Base-by-base conservation (phyloP, 2,888 invertebrate genomes). In the Acleris holmiana region DNA sequence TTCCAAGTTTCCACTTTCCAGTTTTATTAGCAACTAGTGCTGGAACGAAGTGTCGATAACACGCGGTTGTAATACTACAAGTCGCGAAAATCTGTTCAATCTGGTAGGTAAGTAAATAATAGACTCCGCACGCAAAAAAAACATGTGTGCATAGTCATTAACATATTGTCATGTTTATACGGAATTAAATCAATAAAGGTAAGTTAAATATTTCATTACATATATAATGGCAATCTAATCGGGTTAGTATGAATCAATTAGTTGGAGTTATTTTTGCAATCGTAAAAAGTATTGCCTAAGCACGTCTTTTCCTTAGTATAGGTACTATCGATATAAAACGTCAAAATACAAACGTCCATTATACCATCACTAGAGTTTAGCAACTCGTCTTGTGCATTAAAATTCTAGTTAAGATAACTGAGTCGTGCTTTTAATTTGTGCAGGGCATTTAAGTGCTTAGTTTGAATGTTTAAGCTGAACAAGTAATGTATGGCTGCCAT, bases 401-500 rank as follows among this genome's bases (percentile, higher is more conserved):
- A 86, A 83, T 84, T 80, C 82, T 83, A 82, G 82, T 80, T 64
- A 77, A 83, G 85, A 84, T 83, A 84, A 85, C 80, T 81, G 77
- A 80, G 77, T 79, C 80, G 81, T 83, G 83, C 81, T 80, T 88
- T 83, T 88, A 89, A 89, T 86, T 85, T 86, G 82, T 80, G 74
- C 74, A 72, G 69, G 76, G 74, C 78, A 76, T 77, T 76, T 79
- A 79, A 78, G 78, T 76, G 73, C 72, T 75, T 56, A 50, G 70
- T 62, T 55, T 64, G 63, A 66, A 62, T 65, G 54, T 41, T 71
- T 71, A 71, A 75, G 75, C 73, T 76, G 67, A 70, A 61, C 71
- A 64, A 71, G 74, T 77, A 77, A 79, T 75, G 71, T 73, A 74
- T 74, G 71, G 66, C 67, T 19, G 48, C 59, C 56, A 64, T 64